Evolutionary conservation across 2,113 vertebrate species (phyloP).

Genomic region (Manacus vitellinus): DNA sequence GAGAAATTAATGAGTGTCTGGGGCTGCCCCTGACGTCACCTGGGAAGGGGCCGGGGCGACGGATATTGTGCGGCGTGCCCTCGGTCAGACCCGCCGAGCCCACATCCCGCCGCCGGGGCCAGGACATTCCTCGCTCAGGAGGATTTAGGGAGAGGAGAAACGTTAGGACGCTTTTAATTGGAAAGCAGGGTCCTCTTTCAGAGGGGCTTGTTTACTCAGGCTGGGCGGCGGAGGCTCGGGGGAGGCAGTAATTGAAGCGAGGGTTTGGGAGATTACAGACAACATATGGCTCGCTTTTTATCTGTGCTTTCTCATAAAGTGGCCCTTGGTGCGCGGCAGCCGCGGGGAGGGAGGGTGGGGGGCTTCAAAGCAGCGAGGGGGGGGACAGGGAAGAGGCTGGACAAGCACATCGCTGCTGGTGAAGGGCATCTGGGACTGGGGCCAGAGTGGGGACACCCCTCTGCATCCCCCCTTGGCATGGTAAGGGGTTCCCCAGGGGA

Average conservation of each 20-base stretch:
- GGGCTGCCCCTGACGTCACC: constrained; percentile 76
- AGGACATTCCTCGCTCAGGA: constrained; percentile 68
- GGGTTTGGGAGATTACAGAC: constrained; percentile 82
- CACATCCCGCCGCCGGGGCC: constrained; percentile 4
- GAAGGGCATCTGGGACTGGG: neutral
- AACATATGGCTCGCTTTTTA: constrained; percentile 83
- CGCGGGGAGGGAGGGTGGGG: neutral
- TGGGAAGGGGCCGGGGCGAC: constrained; percentile 62
- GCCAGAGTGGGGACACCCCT: fast-evolving
- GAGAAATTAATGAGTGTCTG: constrained; percentile 81
- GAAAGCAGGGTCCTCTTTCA: constrained; percentile 80
- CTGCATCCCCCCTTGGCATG: fast-evolving
- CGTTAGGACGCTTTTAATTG: constrained; percentile 84
- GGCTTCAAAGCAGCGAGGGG: neutral
- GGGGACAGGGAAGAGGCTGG: neutral
- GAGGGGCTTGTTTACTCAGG: constrained; percentile 81
- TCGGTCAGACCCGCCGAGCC: constrained; percentile 58
- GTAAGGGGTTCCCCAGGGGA: fast-evolving
- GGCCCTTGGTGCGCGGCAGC: constrained; percentile 48
- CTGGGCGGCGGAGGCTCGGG: constrained; percentile 63
- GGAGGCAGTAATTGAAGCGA: constrained; percentile 82
- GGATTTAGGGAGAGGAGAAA: constrained; percentile 78
- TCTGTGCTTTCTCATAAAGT: constrained; percentile 82
- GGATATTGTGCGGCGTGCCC: constrained; percentile 67
- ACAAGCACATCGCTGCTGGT: neutral